Conservation (phyloP, 2,113 vertebrate species). For the Mormyrus iriodes region DNA sequence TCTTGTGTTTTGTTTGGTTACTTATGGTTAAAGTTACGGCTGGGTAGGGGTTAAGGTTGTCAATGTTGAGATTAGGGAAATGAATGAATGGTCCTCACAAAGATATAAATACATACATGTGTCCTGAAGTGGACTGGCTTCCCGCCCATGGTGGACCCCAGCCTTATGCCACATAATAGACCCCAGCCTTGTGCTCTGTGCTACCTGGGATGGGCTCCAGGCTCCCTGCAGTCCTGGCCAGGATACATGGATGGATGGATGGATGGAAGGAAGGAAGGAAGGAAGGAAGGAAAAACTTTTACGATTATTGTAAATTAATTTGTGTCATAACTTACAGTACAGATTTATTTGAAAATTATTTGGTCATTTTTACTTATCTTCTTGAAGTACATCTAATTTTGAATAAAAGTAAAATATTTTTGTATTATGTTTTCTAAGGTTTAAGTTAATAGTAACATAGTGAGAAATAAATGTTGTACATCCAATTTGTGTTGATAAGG, state of each 20-base stretch:
- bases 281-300: background rate
- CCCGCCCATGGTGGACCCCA: background rate
- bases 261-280: background rate
- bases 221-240: background rate
- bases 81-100: background rate
- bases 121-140: background rate
- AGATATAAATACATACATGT: background rate
- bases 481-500: background rate
- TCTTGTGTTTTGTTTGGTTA: background rate
- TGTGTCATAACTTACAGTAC: background rate
- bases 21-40: background rate
- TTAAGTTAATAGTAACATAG: background rate
- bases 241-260: background rate
- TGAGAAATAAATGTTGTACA: background rate
- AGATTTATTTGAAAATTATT: background rate
- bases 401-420: background rate
- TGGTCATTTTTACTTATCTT: background rate
- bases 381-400: background rate
- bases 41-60: background rate
- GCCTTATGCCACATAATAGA: too few species aligned
- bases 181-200: background rate
- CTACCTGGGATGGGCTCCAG: background rate
- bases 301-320: background rate
- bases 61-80: background rate
- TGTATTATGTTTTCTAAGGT: background rate